Percentiles rank a stretch among this genome's conserved stretches.
phyloP scores from a whole-genome alignment of 37 sponge, comb jelly and placozoan genomes.

The Cliona cf. orientalis region DNA sequence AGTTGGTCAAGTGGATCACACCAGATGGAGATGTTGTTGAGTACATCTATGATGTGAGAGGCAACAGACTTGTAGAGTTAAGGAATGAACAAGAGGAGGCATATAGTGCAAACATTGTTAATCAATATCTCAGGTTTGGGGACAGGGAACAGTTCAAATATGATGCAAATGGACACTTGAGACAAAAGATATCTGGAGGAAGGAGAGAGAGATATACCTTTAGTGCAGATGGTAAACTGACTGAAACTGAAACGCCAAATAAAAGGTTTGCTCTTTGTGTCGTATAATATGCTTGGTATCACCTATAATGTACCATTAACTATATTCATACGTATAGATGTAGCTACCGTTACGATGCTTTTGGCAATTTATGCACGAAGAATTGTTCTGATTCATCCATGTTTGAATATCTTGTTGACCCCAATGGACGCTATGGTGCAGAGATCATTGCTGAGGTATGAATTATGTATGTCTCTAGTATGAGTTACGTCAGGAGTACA shows the following conservation, averaged over 20 bases:
- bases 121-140: constrained; percentile 6
- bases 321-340: constrained; percentile 18
- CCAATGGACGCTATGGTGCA: constrained; percentile 37
- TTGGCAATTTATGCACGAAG: constrained; percentile 39
- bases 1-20: constrained; percentile 6
- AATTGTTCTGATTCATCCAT: constrained; percentile 16
- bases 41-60: constrained; percentile 20
- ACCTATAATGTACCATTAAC: not conserved
- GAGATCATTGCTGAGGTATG: constrained; percentile 45
- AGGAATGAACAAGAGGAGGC: not conserved
- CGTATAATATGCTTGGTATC: not conserved
- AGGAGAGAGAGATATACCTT: constrained; percentile 1
- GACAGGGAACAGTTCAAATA: constrained; percentile 6
- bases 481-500: too few relatives aligned
- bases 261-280: not conserved
- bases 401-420: constrained; percentile 30
- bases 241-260: constrained; percentile 6
- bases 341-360: constrained; percentile 26
- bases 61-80: constrained; percentile 6
- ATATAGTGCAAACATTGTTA: constrained; percentile 25
- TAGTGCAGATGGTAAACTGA: constrained; percentile 37
- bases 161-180: constrained; percentile 30
- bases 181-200: not conserved
- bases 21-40: constrained; percentile 14
- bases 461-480: not conserved